These are phyloP conservation scores for Syngnathus floridae DNA, from an alignment of 2,113 vertebrate genomes.

Conservation along the genomic window DNA sequence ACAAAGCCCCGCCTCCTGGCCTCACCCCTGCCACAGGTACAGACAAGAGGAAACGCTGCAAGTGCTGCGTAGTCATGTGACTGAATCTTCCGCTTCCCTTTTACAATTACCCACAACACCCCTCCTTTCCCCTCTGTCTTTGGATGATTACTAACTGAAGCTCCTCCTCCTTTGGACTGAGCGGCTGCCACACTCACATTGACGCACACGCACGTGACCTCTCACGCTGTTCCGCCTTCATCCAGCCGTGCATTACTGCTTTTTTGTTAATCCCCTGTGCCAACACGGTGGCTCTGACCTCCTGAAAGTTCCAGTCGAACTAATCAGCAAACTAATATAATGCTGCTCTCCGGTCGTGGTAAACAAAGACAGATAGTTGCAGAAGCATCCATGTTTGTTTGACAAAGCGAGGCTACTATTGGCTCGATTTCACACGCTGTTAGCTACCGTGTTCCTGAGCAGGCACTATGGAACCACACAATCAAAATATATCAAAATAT, in stretches of 20 bases:
- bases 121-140: constrained; percentile 72
- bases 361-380: constrained; percentile 12
- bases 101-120: constrained; percentile 55
- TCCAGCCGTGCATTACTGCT: constrained; percentile 28
- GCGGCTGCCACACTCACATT: constrained; percentile 24
- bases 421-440: background rate
- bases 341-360: constrained; percentile 17
- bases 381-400: background rate
- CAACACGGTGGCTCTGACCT: constrained; percentile 17
- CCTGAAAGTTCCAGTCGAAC: background rate
- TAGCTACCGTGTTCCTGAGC: background rate
- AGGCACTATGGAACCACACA: constrained; percentile 9
- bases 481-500: constrained; percentile 13
- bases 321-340: constrained; percentile 9
- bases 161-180: constrained; percentile 63
- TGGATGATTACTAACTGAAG: constrained; percentile 83
- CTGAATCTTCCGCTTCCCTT: constrained; percentile 64
- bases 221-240: constrained; percentile 11
- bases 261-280: constrained; percentile 15
- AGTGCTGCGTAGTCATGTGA: constrained; percentile 99
- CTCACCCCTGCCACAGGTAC: constrained; percentile 90
- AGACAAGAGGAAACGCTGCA: constrained; percentile 98
- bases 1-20: constrained; percentile 57
- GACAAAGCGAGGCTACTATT: background rate
- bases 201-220: constrained; percentile 9